Base-by-base conservation (phyloP, 1,140 invertebrate genomes). In the Drosophila kurseongensis region DNA sequence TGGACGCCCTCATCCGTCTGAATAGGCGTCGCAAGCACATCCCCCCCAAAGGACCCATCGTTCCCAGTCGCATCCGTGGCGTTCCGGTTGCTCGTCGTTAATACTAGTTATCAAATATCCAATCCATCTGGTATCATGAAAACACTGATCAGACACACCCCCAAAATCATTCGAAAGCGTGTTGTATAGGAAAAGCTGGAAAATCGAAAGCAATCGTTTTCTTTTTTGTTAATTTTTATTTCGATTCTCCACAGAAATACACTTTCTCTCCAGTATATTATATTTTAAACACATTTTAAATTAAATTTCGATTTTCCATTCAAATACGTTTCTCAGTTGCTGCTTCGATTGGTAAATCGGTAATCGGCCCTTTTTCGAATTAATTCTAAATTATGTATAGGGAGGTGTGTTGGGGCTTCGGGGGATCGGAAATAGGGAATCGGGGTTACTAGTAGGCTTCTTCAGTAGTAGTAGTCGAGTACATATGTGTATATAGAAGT, bases 171-270 rank as follows among this genome's bases (percentile, higher is more conserved):
- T 50, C 1, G 13, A 35, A 50, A 9, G 13, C 45, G 12, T 48
- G 5, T 27, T 2, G 29, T 35, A 16, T 16, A 12, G 29, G 8
- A 14, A 50, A 50, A 12, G 9, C 14, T 16, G n/a, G 50, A 18
- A 59, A 48, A 40, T 16, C 23, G 16, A 5, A 36, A 9, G 35
- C 29, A 13, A 18, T 45, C n/a, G 13, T 16, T 59, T 29, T 23
- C 42, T 54, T 68, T 85, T 76, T 67, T 63, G 58, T 72, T 86
- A 59, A 78, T 79, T 83, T 86, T 86, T 88, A 89, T 89, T 86
- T 88, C 83, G 75, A 80, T 89, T 88, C 80, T 56, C 75, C 76
- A 77, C 85, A 68, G 78, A 86, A 78, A 75, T 81, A 86, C 82
- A 86, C 65, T 61, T 78, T 78, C 76, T 62, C 75, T 69, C 69